Base-by-base conservation (phyloP, 2,888 invertebrate species). In the Phoenoteleia sp. region DNA sequence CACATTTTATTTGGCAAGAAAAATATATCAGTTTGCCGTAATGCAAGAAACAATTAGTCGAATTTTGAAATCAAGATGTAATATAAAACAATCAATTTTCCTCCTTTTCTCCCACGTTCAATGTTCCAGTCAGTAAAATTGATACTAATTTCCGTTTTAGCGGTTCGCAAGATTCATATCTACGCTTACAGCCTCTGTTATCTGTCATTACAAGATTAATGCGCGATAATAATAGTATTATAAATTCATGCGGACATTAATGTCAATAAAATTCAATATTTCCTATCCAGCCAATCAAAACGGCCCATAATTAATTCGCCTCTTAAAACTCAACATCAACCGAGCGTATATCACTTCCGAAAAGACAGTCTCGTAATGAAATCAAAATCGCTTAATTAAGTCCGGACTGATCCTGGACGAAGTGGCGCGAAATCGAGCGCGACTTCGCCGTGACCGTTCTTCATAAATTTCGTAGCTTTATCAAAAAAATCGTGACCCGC, bases 121-220 rank as follows among this genome's bases (percentile, higher is more conserved):
- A 58, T 23, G n/a, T 49, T 3, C 2, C 19, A 27, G 19, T 52
- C 17, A 19, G 5, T n/a, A 47, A 19, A 71, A 64, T 52, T 71
- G 62, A 45, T 23, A 72, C 71, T 72, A 80, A 80, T 80, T 72
- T 72, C 21, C 54, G 39, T 33, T 54, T 71, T 64, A 71, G 71
- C 71, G 54, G 45, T 64, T 6, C 54, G 19, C 33, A 45, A 33
- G 45, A 66, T 47, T 36, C 67, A 56, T 60, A 52, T 58, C 39
- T 66, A 58, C 52, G 42, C 52, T 69, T 79, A 81, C 47, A 27
- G 74, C 66, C 72, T 42, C 58, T 52, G 66, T 81, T 66, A 58
- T 60, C 74, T 67, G 81, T 60, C 74, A 67, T 58, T 66, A 25
- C 25, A 81, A 75, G 80, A 80, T 80, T 72, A 71, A 80, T 80